These are phyloP conservation scores for Semotilus atromaculatus DNA, from an alignment of 2,797 vertebrate species.

Conservation along the genomic window DNA sequence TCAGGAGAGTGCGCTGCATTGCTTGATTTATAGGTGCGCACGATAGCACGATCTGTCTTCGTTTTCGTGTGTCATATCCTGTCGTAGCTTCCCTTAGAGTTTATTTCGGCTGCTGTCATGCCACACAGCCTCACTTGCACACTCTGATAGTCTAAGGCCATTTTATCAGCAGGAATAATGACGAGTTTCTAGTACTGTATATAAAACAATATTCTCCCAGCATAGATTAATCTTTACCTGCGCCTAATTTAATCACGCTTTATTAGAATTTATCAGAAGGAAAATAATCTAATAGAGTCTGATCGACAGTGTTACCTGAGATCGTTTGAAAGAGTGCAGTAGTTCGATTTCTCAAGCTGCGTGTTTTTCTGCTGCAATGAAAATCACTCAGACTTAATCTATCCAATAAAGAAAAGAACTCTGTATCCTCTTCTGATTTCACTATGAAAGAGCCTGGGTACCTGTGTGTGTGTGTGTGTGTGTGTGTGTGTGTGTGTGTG, in stretches of 20 bases:
- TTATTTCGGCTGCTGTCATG: not conserved
- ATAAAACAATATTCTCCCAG: conserved; percentile 11
- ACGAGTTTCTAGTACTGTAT: conserved; percentile 5
- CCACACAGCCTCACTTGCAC: not conserved
- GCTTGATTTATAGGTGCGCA: conserved; percentile 27
- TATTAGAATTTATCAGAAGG: conserved; percentile 44
- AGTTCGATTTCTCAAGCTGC: conserved; percentile 39
- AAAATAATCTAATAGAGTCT: conserved; percentile 42
- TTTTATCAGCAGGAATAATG: conserved; percentile 2
- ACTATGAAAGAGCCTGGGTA: conserved; percentile 39
- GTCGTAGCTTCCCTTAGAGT: conserved; percentile 16
- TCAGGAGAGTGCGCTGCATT: not conserved
- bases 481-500: conserved; percentile 6
- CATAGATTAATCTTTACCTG: conserved; percentile 19
- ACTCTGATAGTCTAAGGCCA: not conserved
- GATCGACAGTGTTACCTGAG: conserved; percentile 32
- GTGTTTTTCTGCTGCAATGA: conserved; percentile 36
- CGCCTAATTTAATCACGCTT: conserved; percentile 28
- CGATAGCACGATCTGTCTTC: conserved; percentile 13
- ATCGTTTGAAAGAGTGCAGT: conserved; percentile 26
- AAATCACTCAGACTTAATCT: conserved; percentile 47
- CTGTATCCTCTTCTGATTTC: conserved; percentile 45
- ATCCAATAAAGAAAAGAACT: conserved; percentile 38
- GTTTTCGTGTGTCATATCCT: conserved; percentile 22
- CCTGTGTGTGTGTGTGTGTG: conserved; percentile 31